Evolutionary conservation across 2,113 vertebrate species (phyloP), one percentile per base, ranked within the genome.

Genomic region (Sturnira hondurensis): DNA sequence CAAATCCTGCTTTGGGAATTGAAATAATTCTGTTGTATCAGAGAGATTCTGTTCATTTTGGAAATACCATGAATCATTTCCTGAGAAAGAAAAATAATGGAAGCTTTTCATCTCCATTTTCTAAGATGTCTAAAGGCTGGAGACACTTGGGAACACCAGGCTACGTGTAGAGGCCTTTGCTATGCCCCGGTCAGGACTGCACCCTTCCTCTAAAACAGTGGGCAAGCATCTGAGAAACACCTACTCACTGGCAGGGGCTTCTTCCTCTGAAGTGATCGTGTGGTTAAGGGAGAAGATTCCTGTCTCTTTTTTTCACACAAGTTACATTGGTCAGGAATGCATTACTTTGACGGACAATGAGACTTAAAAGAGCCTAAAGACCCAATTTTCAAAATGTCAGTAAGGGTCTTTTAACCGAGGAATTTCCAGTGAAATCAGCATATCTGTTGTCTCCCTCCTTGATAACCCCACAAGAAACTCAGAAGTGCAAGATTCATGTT

Each of bases 61-160:
- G 97, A 97, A 97, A 95, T 68, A 61, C 31, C 3, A 12, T 91
- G 96, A 97, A 97, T 97, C 97, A 98, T 94, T 97, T 98, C 93
- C 97, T 93, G 94, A 97, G 93, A 96, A 74, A 92, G 22, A 45
- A 93, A 96, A 94, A 97, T 94, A 96, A 95, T 96, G 92, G 90
- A 52, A 80, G 77, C 56, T 71, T 96, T 94, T 93, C 88, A 95
- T 56, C 96, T 78, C 92, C 89, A 92, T 74, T 97, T 97, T 96
- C 94, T 83, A 96, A 96, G 88, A 96, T 97, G n/a, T 58, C 73
- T 95, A 80, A 96, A 89, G 68, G 47, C 77, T 81, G 82, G 90
- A 93, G 77, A 84, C 68, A 52, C 68, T 81, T 61, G 73, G 77
- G 81, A 82, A 45, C 45, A 82, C 56, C 45, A 93, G 28, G 33